Evolutionary conservation across 1,140 invertebrate genomes (phyloP).

Genomic region (Dryas iulia): DNA sequence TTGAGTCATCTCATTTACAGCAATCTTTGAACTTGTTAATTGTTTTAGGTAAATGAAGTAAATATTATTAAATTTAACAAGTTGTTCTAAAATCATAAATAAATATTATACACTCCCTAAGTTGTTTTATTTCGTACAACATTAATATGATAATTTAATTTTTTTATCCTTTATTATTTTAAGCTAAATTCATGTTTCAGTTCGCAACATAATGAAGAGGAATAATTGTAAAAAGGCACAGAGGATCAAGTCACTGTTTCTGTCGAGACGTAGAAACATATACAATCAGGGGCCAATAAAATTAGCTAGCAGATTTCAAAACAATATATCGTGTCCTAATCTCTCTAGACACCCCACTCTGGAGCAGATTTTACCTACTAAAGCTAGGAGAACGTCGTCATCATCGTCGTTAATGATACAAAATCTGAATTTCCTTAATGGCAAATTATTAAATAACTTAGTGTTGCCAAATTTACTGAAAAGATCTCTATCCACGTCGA

Average conservation of each 20-base stretch:
- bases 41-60: not conserved
- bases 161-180: slow-evolving; percentile 16
- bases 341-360: not conserved
- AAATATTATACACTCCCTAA: not conserved
- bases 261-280: slow-evolving; percentile 8
- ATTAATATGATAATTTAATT: not conserved
- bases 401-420: not conserved
- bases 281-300: slow-evolving; percentile 6
- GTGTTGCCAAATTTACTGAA: not conserved
- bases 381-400: not conserved
- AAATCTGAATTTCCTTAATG: not conserved
- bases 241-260: slow-evolving; percentile 10
- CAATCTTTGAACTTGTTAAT: too few relatives aligned
- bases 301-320: not conserved
- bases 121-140: not conserved
- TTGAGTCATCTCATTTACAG: too few relatives aligned
- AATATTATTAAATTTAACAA: too few relatives aligned
- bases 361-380: not conserved
- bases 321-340: slow-evolving; percentile 29
- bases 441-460: not conserved
- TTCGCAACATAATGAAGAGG: slow-evolving; percentile 33
- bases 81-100: not conserved
- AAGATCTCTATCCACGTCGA: not conserved
- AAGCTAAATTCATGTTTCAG: slow-evolving; percentile 35
- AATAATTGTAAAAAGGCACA: slow-evolving; percentile 19